Percentiles rank a stretch among this genome's conserved stretches.
Conservation (phyloP, 2,888 invertebrate species). For the Meteorus cinctellus region DNA sequence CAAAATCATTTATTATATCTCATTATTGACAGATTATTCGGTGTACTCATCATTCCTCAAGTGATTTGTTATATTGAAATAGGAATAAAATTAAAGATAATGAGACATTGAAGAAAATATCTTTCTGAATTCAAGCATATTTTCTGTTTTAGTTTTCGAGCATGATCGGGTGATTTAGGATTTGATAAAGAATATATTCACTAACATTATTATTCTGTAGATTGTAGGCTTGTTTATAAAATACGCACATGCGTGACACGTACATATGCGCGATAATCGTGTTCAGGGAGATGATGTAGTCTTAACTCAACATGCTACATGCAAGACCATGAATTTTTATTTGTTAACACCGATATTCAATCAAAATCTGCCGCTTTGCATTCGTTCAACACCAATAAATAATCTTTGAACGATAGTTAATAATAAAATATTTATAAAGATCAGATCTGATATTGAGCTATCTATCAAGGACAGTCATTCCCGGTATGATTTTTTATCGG, state of each 20-base stretch:
- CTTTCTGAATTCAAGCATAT: not conserved
- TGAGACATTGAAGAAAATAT: no score
- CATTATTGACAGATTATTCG: not conserved
- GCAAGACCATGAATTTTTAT: not conserved
- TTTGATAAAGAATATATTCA: conserved; percentile 16
- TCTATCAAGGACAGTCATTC: no score
- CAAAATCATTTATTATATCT: not conserved
- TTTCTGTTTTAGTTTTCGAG: not conserved
- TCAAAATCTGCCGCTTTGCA: not conserved
- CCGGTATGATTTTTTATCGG: no score
- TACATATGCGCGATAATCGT: conserved; percentile 32
- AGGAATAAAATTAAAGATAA: no score
- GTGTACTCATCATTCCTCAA: no score
- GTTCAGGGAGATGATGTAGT: conserved; percentile 28
- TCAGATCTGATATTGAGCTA: no score
- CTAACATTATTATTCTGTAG: conserved; percentile 42
- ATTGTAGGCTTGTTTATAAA: conserved; percentile 34
- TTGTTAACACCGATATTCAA: not conserved
- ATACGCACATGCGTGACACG: conserved; percentile 45
- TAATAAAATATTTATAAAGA: not conserved
- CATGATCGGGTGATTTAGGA: not conserved
- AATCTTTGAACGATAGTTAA: not conserved
- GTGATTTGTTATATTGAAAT: no score
- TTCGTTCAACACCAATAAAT: not conserved
- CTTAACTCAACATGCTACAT: conserved; percentile 4